Conservation (phyloP, 2,888 invertebrate genomes). For the Lasioglossum zephyrum region DNA sequence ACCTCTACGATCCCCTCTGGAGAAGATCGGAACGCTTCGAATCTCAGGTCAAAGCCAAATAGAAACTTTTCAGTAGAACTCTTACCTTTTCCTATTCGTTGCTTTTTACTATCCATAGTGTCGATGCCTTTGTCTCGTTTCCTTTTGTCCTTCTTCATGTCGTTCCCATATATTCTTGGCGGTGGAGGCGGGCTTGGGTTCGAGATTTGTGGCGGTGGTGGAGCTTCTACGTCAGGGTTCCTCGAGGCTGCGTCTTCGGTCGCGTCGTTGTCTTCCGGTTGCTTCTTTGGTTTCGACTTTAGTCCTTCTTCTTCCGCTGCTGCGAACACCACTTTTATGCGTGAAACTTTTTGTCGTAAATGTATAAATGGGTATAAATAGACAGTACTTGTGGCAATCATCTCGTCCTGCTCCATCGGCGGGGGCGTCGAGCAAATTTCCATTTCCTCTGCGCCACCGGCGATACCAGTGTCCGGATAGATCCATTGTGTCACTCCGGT, state of each 20-base stretch:
- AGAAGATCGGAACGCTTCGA: not conserved
- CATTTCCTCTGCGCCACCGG: constrained; percentile 86
- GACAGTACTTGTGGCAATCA: constrained; percentile 72
- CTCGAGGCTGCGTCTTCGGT: constrained; percentile 2
- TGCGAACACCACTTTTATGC: not conserved
- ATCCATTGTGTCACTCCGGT: constrained; percentile 88
- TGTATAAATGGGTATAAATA: not conserved
- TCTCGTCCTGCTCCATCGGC: constrained; percentile 82
- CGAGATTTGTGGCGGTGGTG: constrained; percentile 79
- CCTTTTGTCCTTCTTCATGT: constrained; percentile 72
- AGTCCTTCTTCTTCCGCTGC: constrained; percentile 50
- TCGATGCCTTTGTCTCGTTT: constrained; percentile 58
- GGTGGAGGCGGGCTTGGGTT: constrained; percentile 83
- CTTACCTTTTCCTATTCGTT: constrained; percentile 60
- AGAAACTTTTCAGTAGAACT: not conserved
- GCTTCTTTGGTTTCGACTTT: constrained; percentile 44
- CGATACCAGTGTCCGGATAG: constrained; percentile 86
- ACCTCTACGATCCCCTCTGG: constrained; percentile 29
- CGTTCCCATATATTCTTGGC: constrained; percentile 80
- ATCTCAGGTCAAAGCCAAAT: too few relatives aligned
- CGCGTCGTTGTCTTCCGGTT: constrained; percentile 28
- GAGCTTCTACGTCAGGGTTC: constrained; percentile 59
- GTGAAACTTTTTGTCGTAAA: not conserved
- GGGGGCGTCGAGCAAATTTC: constrained; percentile 87
- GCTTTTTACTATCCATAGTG: constrained; percentile 64